Evolutionary conservation across 1,140 invertebrate genomes (phyloP).

Genomic region (Campoletis sonorensis): DNA sequence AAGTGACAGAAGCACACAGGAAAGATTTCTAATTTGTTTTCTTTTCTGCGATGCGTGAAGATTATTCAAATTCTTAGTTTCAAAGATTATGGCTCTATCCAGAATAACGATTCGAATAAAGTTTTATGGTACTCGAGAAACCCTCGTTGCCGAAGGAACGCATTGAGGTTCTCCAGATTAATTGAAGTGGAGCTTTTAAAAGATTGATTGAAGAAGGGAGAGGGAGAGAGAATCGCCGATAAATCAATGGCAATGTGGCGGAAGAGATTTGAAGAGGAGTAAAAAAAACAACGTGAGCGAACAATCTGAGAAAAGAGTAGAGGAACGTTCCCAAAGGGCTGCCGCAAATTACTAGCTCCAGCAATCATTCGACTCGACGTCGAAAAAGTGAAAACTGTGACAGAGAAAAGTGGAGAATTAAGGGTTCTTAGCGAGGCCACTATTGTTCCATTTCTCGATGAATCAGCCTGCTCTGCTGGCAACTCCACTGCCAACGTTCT

Average conservation of each 20-base stretch:
- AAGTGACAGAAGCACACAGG: too few relatives aligned
- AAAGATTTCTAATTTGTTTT: too few relatives aligned
- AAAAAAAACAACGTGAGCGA: neutral
- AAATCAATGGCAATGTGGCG: neutral
- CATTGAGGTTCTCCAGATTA: neutral
- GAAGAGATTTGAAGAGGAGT: neutral
- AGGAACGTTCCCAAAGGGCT: conserved; percentile 1
- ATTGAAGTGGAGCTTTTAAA: neutral
- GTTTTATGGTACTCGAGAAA: neutral
- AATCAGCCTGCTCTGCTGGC: conserved; percentile 1
- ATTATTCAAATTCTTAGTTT: neutral
- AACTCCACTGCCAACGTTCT: neutral
- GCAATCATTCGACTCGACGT: neutral
- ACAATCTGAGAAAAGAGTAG: neutral
- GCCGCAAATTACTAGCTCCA: neutral
- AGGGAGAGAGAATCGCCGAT: neutral
- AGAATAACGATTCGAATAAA: too few relatives aligned
- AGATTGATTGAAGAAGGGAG: neutral
- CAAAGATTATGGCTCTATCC: too few relatives aligned
- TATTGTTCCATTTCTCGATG: conserved; percentile 43
- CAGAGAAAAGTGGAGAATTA: conserved; percentile 24
- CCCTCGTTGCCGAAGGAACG: neutral
- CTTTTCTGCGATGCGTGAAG: too few relatives aligned
- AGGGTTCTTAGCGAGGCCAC: neutral
- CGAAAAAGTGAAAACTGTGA: neutral